Conservation (phyloP, 2,113 vertebrate genomes). For the Laticauda laticaudata region DNA sequence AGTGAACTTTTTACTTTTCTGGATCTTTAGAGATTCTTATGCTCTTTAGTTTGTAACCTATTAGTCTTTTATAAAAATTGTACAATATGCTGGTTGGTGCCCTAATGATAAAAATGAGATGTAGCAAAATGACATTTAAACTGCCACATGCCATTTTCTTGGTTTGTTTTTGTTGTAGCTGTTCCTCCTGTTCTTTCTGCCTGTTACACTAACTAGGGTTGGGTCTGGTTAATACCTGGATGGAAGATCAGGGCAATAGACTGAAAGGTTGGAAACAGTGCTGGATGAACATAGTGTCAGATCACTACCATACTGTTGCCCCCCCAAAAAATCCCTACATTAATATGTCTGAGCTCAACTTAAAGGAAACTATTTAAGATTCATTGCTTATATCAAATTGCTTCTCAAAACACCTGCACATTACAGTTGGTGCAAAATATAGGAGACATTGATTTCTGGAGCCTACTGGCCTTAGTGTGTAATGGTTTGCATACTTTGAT, state of each 20-base stretch:
- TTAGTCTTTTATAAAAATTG: not conserved
- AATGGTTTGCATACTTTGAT: not conserved
- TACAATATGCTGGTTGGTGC: not conserved
- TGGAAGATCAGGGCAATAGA: not conserved
- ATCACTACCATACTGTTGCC: not conserved
- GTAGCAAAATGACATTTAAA: not conserved
- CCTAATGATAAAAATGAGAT: not conserved
- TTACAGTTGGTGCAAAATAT: not conserved
- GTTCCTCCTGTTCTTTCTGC: not conserved
- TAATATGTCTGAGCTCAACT: not conserved
- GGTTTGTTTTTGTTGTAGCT: not conserved
- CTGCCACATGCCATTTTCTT: not conserved
- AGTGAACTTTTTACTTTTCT: not conserved
- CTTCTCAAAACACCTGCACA: not conserved
- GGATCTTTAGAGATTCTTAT: not conserved
- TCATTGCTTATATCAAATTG: not conserved
- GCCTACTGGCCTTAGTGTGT: not conserved
- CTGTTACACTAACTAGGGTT: not conserved
- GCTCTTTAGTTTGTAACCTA: not conserved
- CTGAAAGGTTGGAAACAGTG: not conserved
- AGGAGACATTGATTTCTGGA: not conserved
- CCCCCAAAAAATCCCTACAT: not conserved
- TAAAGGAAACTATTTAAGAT: not conserved
- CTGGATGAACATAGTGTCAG: not conserved
- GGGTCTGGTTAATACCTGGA: not conserved